phyloP scores from a whole-genome alignment of 1,140 invertebrate species.

The Nymphalis io region DNA sequence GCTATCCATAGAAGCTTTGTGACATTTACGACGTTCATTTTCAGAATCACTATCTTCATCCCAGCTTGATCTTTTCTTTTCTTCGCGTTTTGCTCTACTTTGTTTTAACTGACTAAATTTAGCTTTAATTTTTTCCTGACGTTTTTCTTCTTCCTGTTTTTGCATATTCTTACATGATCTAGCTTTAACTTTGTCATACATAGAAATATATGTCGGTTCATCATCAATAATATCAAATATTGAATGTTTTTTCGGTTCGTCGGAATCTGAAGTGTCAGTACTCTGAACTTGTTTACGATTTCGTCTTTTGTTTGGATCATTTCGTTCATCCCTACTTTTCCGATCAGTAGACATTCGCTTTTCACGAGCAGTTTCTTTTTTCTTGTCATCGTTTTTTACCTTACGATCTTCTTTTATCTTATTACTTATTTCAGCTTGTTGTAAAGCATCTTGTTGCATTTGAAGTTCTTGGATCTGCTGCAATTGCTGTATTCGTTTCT shows the following conservation, averaged over 20 bases:
- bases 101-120: constrained; percentile 94
- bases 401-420: constrained; percentile 77
- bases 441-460: constrained; percentile 72
- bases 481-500: constrained; percentile 78
- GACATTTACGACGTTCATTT: constrained; percentile 69
- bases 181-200: constrained; percentile 99
- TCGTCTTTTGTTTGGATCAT: constrained; percentile 74
- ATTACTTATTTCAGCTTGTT: constrained; percentile 60
- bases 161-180: constrained; percentile 96
- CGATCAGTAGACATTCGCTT: constrained; percentile 80
- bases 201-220: constrained; percentile 95
- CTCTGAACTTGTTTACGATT: constrained; percentile 80
- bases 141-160: constrained; percentile 93
- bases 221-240: constrained; percentile 95
- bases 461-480: constrained; percentile 80
- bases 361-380: constrained; percentile 75
- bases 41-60: constrained; percentile 89
- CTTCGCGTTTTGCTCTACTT: constrained; percentile 90
- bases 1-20: constrained; percentile 80
- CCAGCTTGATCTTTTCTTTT: constrained; percentile 93
- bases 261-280: constrained; percentile 84
- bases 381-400: constrained; percentile 73
- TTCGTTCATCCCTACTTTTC: constrained; percentile 79
- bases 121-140: constrained; percentile 92
- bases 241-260: constrained; percentile 93